Percentiles rank a stretch among this genome's conserved stretches.
Conservation (phyloP, 2,113 vertebrate genomes). For the Bambusicola thoracicus region DNA sequence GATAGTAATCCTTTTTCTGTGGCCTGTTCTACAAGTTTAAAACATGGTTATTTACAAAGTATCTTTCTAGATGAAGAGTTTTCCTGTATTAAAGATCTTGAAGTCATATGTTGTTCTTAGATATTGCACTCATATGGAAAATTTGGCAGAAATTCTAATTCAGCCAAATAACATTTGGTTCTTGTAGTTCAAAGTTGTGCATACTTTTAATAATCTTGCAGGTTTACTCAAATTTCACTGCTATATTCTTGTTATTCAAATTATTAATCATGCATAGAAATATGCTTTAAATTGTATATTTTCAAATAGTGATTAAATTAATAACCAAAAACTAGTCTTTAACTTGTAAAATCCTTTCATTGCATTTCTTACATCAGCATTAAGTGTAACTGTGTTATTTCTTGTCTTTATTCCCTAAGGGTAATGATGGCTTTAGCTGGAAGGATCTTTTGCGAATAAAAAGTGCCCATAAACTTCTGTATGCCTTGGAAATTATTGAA, state of each 20-base stretch:
- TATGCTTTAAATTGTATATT: background rate
- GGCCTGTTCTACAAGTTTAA: background rate
- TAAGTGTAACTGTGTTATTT: background rate
- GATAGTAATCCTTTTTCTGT: background rate
- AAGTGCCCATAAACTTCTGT: slow-evolving; percentile 96
- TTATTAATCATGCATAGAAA: background rate
- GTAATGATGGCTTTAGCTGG: slow-evolving; percentile 92
- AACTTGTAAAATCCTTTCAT: background rate
- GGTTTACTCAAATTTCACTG: background rate
- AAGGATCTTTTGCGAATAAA: slow-evolving; percentile 96
- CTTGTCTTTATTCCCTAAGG: slow-evolving; percentile 71
- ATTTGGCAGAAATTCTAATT: background rate
- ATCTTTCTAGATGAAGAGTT: background rate
- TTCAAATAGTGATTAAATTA: background rate
- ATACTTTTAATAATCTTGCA: background rate
- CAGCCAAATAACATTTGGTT: background rate
- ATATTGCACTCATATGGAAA: fast-evolving
- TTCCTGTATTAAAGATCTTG: background rate
- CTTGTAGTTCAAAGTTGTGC: background rate
- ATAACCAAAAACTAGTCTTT: background rate
- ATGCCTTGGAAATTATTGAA: slow-evolving; percentile 97
- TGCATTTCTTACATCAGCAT: background rate
- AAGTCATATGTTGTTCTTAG: background rate
- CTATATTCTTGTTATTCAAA: background rate
- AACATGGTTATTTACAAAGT: background rate